Evolutionary conservation across 1,140 invertebrate species (phyloP).

Genomic region (Amphibalanus amphitrite): DNA sequence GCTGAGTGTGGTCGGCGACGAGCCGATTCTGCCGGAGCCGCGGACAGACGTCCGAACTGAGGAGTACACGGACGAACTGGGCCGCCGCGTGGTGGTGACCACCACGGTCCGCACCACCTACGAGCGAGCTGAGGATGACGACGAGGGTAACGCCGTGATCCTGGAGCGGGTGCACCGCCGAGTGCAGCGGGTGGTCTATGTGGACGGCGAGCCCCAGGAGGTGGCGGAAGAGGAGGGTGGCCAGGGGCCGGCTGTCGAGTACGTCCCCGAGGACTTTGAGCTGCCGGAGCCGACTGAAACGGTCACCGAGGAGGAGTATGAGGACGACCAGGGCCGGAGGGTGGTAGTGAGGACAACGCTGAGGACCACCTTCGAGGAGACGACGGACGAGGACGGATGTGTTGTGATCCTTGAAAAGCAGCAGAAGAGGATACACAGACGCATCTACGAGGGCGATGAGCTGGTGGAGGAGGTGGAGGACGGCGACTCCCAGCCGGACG

Average conservation of each 20-base stretch:
- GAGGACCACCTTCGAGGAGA: background rate
- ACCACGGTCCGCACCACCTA: background rate
- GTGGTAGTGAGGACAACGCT: background rate
- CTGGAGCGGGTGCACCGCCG: background rate
- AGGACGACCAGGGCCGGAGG: background rate
- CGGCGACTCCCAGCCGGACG: background rate
- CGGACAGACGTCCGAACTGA: background rate
- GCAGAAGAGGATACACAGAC: background rate
- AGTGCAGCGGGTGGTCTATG: background rate
- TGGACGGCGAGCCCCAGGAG: background rate
- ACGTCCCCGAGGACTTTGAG: background rate
- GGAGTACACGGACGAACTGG: background rate
- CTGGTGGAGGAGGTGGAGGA: background rate
- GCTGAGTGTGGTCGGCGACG: background rate
- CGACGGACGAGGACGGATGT: background rate
- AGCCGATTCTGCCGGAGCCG: background rate
- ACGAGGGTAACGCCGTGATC: background rate
- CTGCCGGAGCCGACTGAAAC: background rate
- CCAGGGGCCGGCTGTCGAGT: background rate
- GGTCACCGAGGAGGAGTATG: background rate
- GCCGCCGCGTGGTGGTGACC: background rate
- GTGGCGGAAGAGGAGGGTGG: background rate
- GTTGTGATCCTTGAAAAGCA: background rate
- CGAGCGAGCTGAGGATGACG: background rate
- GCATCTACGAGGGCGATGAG: background rate